These are phyloP conservation scores for Peromyscus polionotus DNA, from an alignment of 2,113 vertebrate genomes.

Conservation along the genomic window DNA sequence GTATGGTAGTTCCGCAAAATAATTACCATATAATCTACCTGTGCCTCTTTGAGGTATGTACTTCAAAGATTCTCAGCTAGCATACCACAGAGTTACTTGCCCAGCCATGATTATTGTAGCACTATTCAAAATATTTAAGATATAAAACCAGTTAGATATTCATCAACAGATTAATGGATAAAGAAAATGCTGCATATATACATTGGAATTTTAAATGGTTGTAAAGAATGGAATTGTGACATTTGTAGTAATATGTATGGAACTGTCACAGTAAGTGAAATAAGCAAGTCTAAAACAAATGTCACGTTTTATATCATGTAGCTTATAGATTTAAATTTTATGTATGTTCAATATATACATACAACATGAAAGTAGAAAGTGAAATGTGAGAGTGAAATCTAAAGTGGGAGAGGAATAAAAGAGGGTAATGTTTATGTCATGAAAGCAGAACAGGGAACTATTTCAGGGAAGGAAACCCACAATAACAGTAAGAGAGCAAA, in stretches of 20 bases:
- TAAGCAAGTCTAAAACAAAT: neutral
- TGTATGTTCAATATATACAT: neutral
- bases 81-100: neutral
- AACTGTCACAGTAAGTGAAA: neutral
- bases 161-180: neutral
- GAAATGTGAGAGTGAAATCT: neutral
- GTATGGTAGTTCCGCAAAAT: neutral
- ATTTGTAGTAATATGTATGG: neutral
- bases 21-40: neutral
- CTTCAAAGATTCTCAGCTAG: neutral
- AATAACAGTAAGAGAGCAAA: neutral
- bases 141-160: neutral
- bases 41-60: neutral
- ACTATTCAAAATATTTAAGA: no score
- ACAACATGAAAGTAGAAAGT: neutral
- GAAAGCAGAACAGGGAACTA: neutral
- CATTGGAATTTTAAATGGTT: neutral
- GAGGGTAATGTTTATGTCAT: neutral
- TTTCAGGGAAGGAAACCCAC: neutral
- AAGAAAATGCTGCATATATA: neutral
- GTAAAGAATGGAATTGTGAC: neutral
- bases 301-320: neutral
- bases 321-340: neutral
- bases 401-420: no score
- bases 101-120: neutral